Conservation (phyloP, 2,113 vertebrate genomes). For the Anser cygnoides region DNA sequence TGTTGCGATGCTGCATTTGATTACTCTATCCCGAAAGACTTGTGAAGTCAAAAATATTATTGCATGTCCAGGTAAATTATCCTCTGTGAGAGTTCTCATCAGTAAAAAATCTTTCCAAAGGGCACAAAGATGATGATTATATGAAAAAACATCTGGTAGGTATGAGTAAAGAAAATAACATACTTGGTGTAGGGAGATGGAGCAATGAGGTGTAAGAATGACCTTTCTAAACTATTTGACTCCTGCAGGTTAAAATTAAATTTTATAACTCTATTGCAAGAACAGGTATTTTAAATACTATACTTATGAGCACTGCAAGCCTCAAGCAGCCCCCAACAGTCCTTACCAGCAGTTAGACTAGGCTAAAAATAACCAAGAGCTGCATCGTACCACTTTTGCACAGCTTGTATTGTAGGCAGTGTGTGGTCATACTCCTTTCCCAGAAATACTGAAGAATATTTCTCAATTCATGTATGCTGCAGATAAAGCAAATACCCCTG, state of each 20-base stretch:
- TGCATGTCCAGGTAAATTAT: background rate
- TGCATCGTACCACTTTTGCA: background rate
- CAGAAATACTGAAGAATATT: background rate
- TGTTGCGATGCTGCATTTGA: background rate
- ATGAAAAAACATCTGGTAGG: background rate
- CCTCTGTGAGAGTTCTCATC: background rate
- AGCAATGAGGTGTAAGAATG: background rate
- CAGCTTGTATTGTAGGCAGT: background rate
- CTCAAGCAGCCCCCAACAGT: background rate
- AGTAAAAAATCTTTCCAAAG: background rate
- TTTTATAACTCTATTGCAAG: background rate
- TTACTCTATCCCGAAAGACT: background rate
- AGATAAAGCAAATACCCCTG: background rate
- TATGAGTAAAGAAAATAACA: background rate
- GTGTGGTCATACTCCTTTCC: background rate
- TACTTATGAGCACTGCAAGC: background rate
- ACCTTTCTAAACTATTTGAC: background rate
- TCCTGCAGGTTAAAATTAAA: background rate
- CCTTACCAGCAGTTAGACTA: background rate
- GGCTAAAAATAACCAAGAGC: background rate
- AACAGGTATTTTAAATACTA: background rate
- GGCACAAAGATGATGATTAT: background rate
- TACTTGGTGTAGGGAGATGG: background rate
- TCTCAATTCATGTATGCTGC: background rate
- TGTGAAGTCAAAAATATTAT: background rate